phyloP scores from a whole-genome alignment of 2,888 invertebrate species.

The Melieria omissa region DNA sequence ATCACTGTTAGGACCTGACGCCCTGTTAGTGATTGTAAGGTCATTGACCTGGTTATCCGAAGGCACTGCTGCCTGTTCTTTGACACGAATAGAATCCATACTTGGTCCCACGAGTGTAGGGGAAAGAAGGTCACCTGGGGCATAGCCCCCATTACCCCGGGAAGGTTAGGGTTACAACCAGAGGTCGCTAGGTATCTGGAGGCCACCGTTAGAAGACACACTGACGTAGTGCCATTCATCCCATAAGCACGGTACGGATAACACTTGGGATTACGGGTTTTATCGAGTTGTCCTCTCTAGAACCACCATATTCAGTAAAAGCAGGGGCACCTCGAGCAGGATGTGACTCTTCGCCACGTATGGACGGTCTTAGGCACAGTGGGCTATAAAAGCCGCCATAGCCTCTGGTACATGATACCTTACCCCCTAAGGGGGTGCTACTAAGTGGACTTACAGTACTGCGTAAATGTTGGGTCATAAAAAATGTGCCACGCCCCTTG shows the following conservation, averaged over 20 bases:
- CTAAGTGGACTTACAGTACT: too few species aligned
- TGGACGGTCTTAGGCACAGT: slow-evolving; percentile 27
- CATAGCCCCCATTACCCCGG: slow-evolving; percentile 28
- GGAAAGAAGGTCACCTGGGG: slow-evolving; percentile 26
- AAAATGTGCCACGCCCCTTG: too few species aligned
- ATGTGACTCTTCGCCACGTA: slow-evolving; percentile 26
- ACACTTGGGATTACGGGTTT: slow-evolving; percentile 28
- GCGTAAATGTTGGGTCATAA: too few species aligned
- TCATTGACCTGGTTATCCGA: too few species aligned
- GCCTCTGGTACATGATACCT: too few species aligned
- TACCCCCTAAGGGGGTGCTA: too few species aligned
- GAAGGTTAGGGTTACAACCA: slow-evolving; percentile 16
- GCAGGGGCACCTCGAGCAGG: slow-evolving; percentile 33
- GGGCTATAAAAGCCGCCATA: too few species aligned
- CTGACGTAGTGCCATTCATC: slow-evolving; percentile 34
- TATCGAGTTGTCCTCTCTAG: slow-evolving; percentile 29
- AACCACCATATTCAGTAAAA: slow-evolving; percentile 28
- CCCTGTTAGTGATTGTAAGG: too few species aligned
- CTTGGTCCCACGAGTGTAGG: slow-evolving; percentile 33
- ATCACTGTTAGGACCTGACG: too few species aligned
- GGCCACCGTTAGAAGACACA: slow-evolving; percentile 31
- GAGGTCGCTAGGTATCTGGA: slow-evolving; percentile 32
- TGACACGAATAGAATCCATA: background rate
- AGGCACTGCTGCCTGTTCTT: too few species aligned
- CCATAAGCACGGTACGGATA: background rate